phyloP scores from a whole-genome alignment of 2,113 vertebrate species.

The Chelonoidis abingdonii region DNA sequence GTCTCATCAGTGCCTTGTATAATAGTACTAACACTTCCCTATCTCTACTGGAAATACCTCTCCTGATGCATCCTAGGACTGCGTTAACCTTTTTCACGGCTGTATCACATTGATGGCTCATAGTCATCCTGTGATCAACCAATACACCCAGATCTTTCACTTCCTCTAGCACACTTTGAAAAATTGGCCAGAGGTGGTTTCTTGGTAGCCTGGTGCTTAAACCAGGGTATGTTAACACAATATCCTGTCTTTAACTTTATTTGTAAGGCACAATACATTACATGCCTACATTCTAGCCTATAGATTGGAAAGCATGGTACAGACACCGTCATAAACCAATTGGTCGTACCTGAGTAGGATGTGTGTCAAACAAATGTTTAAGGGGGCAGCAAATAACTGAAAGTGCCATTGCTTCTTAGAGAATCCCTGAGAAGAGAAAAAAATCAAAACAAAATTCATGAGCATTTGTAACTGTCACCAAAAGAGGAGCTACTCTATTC shows the following conservation, averaged over 20 bases:
- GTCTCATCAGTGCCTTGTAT: too few relatives aligned
- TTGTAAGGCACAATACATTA: fast-evolving
- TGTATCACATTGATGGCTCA: too few relatives aligned
- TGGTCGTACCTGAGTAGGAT: background rate
- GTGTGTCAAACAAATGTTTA: background rate
- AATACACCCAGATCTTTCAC: too few relatives aligned
- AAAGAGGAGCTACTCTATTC: background rate
- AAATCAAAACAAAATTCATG: constrained; percentile 29
- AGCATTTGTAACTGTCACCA: constrained; percentile 36
- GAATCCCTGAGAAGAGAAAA: background rate
- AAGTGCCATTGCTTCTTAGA: background rate
- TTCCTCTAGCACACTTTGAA: background rate
- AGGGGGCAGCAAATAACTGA: background rate
- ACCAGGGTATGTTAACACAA: background rate
- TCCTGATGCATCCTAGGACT: too few relatives aligned
- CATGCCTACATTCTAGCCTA: background rate
- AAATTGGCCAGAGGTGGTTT: background rate
- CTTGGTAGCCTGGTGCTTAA: background rate
- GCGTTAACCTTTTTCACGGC: too few relatives aligned
- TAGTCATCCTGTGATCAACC: too few relatives aligned
- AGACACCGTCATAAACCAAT: background rate
- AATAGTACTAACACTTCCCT: too few relatives aligned
- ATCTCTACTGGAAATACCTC: too few relatives aligned
- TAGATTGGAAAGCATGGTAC: background rate
- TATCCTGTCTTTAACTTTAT: background rate